phyloP scores from a whole-genome alignment of 2,797 vertebrate genomes.

The Ficedula albicollis region DNA sequence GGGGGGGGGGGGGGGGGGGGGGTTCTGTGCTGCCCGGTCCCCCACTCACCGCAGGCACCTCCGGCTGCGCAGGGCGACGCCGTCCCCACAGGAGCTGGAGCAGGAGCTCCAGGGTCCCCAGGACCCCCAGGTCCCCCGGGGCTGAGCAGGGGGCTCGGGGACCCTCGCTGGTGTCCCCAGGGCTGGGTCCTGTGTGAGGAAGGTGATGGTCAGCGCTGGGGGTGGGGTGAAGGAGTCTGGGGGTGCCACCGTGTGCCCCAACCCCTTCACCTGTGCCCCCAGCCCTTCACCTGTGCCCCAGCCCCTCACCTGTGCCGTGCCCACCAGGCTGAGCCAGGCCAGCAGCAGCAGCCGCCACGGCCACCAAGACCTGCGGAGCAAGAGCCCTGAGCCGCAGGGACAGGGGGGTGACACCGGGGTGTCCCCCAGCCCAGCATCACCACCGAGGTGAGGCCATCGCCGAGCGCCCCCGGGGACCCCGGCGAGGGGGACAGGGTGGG shows the following conservation, averaged over 20 bases:
- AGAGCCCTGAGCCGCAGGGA: background rate
- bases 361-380: background rate
- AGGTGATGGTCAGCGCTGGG: background rate
- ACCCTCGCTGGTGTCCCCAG: background rate
- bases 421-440: background rate
- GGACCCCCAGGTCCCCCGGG: conserved; percentile 50
- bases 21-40: fast-evolving
- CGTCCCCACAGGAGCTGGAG: conserved; percentile 76
- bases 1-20: fast-evolving
- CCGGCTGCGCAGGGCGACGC: conserved; percentile 66
- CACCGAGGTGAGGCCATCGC: fast-evolving
- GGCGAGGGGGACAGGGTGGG: too few relatives aligned
- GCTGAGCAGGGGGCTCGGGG: background rate
- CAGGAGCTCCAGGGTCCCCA: conserved; percentile 79
- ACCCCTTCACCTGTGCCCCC: conserved; percentile 15
- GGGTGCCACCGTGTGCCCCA: fast-evolving
- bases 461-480: background rate
- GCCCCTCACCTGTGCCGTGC: background rate
- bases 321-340: conserved; percentile 21
- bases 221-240: fast-evolving
- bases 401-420: background rate
- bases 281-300: too few relatives aligned
- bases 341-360: conserved; percentile 13
- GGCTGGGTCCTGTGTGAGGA: conserved; percentile 54
- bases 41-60: conserved; percentile 70